These are phyloP conservation scores for Leptobrachium ailaonicum DNA, from an alignment of 2,113 vertebrate genomes.

Conservation along the genomic window DNA sequence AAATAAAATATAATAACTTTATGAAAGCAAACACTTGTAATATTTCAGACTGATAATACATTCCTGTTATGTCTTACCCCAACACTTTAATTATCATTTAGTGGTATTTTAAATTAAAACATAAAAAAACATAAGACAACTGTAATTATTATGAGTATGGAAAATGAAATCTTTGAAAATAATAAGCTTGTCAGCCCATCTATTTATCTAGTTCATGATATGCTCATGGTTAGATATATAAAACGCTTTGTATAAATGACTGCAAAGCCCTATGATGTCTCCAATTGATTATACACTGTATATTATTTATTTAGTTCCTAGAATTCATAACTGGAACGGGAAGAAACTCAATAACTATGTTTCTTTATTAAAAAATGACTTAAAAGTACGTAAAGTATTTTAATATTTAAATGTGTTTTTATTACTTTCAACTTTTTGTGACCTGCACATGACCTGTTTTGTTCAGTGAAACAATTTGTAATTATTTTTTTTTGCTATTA, in stretches of 20 bases:
- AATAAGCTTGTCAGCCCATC: constrained; percentile 17
- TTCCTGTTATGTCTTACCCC: background rate
- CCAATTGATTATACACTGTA: background rate
- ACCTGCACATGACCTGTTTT: constrained; percentile 12
- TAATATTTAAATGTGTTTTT: constrained; percentile 3
- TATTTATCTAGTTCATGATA: constrained; percentile 15
- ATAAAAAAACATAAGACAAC: constrained; percentile 12
- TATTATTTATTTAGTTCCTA: constrained; percentile 2
- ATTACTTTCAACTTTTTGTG: background rate
- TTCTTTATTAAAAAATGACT: background rate
- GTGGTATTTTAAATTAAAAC: constrained; percentile 22
- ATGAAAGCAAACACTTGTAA: background rate
- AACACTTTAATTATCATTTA: constrained; percentile 15
- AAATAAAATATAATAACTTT: background rate
- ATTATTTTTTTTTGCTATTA: constrained; percentile 14
- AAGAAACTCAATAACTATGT: background rate
- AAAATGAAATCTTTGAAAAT: constrained; percentile 4
- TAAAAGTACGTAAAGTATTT: background rate
- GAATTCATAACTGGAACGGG: background rate
- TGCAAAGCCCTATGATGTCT: background rate
- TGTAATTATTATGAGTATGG: constrained; percentile 4
- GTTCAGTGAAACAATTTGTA: background rate
- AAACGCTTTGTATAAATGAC: constrained; percentile 3
- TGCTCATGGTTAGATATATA: background rate
- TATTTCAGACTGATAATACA: background rate